Evolutionary conservation across 2,888 invertebrate genomes (phyloP).

Genomic region (Caenorhabditis wallacei): DNA sequence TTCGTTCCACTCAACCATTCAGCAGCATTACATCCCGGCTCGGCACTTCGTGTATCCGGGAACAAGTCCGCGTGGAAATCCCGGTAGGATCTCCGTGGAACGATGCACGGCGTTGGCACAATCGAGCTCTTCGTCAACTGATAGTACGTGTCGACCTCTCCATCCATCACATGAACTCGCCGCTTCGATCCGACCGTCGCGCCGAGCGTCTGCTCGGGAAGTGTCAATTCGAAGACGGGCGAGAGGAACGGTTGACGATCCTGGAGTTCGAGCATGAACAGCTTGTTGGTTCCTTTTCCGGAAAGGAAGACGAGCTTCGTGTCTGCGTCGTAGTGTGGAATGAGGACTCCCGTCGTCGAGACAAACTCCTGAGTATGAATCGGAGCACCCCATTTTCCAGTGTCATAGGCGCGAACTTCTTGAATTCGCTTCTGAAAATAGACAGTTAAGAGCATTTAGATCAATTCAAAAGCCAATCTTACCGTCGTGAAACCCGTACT

Average conservation of each 20-base stretch:
- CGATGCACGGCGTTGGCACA: conserved; percentile 95
- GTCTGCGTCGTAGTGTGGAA: conserved; percentile 94
- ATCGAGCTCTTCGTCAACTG: conserved; percentile 92
- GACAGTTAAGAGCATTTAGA: background rate
- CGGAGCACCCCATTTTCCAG: conserved; percentile 86
- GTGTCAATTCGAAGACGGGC: conserved; percentile 88
- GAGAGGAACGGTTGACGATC: conserved; percentile 87
- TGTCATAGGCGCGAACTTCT: conserved; percentile 92
- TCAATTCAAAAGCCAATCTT: conserved; percentile 72
- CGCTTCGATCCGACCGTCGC: conserved; percentile 94
- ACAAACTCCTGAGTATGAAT: conserved; percentile 71
- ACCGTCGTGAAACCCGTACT: conserved; percentile 93
- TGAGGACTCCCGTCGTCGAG: conserved; percentile 87
- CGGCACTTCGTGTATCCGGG: conserved; percentile 91
- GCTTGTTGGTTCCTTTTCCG: conserved; percentile 92
- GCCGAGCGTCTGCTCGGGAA: conserved; percentile 94
- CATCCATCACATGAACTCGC: conserved; percentile 91
- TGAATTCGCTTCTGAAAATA: conserved; percentile 88
- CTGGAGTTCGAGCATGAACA: conserved; percentile 92
- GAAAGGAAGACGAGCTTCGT: conserved; percentile 96
- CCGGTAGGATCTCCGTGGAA: conserved; percentile 92
- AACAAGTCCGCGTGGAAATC: conserved; percentile 96
- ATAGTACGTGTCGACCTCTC: conserved; percentile 94
- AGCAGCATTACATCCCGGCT: conserved; percentile 89
- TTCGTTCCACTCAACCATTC: conserved; percentile 91